Evolutionary conservation across 1,140 invertebrate species (phyloP).

Genomic region (Aphis craccivora): DNA sequence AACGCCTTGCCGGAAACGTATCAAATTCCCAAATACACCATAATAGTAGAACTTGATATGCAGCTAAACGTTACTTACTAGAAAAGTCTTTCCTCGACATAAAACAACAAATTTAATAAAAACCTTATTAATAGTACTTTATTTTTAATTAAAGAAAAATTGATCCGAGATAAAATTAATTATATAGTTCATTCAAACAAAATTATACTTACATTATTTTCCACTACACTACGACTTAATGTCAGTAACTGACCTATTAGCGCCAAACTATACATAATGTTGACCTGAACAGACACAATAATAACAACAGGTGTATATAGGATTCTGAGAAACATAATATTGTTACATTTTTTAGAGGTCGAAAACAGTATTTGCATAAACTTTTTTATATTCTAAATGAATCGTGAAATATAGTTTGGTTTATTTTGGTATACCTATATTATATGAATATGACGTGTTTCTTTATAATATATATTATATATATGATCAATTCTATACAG

Average conservation of each 20-base stretch:
- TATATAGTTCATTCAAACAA: not conserved
- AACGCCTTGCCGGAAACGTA: not conserved
- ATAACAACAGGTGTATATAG: not conserved
- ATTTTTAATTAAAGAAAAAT: not conserved
- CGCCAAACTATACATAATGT: not conserved
- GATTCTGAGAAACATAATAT: not conserved
- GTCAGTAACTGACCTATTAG: not conserved
- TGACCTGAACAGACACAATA: not conserved
- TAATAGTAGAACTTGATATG: not conserved
- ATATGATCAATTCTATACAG: not conserved
- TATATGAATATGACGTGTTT: not conserved
- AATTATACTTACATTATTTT: not conserved
- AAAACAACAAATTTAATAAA: not conserved
- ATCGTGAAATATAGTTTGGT: not conserved
- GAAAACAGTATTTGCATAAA: not conserved
- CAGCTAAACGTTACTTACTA: not conserved
- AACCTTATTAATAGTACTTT: not conserved
- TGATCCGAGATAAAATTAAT: not conserved
- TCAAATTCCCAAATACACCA: not conserved
- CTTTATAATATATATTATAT: not conserved
- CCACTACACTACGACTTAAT: not conserved
- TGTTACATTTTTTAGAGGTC: not conserved
- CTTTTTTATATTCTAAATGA: not conserved
- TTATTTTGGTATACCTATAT: not conserved
- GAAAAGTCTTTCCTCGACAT: not conserved